Evolutionary conservation across 2,888 invertebrate genomes (phyloP).

Genomic region (Spisula solida): DNA sequence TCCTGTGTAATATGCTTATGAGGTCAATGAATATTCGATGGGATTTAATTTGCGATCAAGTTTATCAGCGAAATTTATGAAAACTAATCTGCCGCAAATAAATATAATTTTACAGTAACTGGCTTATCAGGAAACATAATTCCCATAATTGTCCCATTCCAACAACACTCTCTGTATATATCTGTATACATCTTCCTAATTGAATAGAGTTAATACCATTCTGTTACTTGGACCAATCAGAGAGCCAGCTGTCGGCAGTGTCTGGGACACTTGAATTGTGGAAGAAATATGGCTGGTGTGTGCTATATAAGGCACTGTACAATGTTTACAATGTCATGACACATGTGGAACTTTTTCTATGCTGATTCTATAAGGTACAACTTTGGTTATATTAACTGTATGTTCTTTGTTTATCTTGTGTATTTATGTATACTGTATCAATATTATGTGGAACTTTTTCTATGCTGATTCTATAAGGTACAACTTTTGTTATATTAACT

Average conservation of each 20-base stretch:
- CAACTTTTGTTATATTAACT: background rate
- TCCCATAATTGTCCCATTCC: constrained; percentile 59
- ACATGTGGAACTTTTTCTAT: background rate
- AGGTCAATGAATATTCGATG: too few relatives aligned
- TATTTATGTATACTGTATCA: too few relatives aligned
- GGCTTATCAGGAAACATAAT: constrained; percentile 56
- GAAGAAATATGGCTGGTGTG: constrained; percentile 38
- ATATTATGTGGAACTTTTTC: background rate
- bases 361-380: background rate
- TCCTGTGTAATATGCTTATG: too few relatives aligned
- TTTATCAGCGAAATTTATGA: too few relatives aligned
- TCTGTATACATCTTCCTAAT: constrained; percentile 46
- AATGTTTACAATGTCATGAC: background rate
- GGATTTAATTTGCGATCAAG: too few relatives aligned
- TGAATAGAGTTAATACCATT: constrained; percentile 33
- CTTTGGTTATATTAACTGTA: too few relatives aligned
- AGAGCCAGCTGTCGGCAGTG: background rate
- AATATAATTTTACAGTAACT: constrained; percentile 5
- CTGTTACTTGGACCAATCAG: constrained; percentile 7
- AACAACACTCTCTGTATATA: constrained; percentile 25
- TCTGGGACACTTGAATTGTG: constrained; percentile 19
- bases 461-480: background rate
- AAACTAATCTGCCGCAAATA: too few relatives aligned
- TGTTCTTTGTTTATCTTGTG: too few relatives aligned
- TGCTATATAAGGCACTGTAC: constrained; percentile 14